Base-by-base conservation (phyloP, 1,140 invertebrate genomes). In the Diabrotica undecimpunctata region DNA sequence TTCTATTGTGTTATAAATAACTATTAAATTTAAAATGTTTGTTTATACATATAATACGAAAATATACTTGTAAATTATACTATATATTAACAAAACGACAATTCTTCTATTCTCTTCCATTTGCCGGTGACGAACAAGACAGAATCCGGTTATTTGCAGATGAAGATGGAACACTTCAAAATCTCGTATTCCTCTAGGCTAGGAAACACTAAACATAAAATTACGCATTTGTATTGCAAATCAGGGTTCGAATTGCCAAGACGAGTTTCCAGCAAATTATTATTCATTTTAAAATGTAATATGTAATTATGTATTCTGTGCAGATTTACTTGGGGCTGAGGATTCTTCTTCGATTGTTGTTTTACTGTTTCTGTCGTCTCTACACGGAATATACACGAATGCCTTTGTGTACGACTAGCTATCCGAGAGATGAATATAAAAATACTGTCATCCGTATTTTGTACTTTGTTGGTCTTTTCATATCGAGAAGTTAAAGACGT, bases 211-310 rank as follows among this genome's bases (percentile, higher is more conserved):
- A n/a, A n/a, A 46, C 41, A n/a, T 46, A 46, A 46, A 46, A 46
- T 46, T 46, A 46, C 41, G 41, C 41, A 46, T 46, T 46, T 46
- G 41, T 46, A 46, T 46, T 46, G n/a, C 41, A 46, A 46, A 46
- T 10, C 41, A 46, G 41, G 2, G 41, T 46, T 10, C 8, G n/a
- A 46, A 46, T 46, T 46, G 41, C 41, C n/a, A 46, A 10, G 41
- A 10, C 41, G 56, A 14, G 56, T 39, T 12, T 6, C 14, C 41
- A 36, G 25, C 25, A 53, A 61, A 61, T 61, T 61, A 38, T 61
- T 61, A 53, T 61, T 61, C 59, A 51, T 61, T 61, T 52, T 61
- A 52, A 53, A 52, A 61, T 61, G 41, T 61, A 61, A 61, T 61
- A 36, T 61, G 25, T 61, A 61, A 61, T 61, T 61, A 61, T 13